These are phyloP conservation scores for Phalacrocorax pelagicus DNA, from an alignment of 2,113 vertebrate genomes.

Conservation along the genomic window DNA sequence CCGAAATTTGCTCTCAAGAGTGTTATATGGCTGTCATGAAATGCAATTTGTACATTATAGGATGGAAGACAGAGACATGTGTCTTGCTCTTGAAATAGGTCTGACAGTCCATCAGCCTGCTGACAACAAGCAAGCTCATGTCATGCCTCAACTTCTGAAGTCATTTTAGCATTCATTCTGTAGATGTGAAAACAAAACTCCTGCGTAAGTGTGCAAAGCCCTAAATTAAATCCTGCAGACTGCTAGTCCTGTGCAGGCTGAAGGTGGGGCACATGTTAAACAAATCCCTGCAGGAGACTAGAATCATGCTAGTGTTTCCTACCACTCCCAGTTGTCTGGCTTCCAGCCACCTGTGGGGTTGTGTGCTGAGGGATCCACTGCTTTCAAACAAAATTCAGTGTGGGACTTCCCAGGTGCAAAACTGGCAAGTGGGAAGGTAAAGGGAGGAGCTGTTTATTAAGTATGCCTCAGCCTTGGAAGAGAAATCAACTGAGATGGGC, in stretches of 20 bases:
- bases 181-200: neutral
- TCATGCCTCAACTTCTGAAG: neutral
- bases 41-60: slow-evolving; percentile 19
- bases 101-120: neutral
- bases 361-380: accelerated
- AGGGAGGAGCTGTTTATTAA: neutral
- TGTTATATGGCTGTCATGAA: slow-evolving; percentile 46
- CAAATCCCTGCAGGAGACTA: neutral
- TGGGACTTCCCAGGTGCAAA: neutral
- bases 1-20: slow-evolving; percentile 40
- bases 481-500: neutral
- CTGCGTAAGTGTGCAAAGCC: neutral
- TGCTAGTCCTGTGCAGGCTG: neutral
- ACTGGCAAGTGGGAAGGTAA: neutral
- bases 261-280: neutral
- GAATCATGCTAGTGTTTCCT: neutral
- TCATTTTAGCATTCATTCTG: neutral
- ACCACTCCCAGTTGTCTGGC: neutral
- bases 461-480: neutral
- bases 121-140: neutral
- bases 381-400: neutral
- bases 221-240: neutral
- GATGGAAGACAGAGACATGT: neutral
- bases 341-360: neutral
- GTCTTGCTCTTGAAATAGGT: slow-evolving; percentile 14